A percentile compares a stretch with the other conserved stretches of the same genome.
Conservation (phyloP, 2,888 invertebrate species). For the Andricus quercusramuli region DNA sequence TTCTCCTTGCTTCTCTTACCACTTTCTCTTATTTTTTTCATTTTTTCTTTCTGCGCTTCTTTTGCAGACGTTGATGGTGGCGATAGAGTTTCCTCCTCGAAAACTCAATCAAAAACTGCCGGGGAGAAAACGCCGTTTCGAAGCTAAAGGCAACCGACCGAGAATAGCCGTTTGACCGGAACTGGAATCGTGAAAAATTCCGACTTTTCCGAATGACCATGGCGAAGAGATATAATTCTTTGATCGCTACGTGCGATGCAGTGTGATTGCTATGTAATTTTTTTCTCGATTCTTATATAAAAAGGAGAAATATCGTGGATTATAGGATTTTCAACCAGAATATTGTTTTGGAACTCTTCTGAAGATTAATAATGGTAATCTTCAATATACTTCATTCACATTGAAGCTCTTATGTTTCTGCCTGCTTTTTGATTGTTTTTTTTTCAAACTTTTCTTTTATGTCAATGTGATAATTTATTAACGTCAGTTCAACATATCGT, state of each 20-base stretch:
- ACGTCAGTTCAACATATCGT: no score
- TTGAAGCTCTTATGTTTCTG: no score
- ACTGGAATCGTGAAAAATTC: neutral
- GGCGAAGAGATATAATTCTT: neutral
- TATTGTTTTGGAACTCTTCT: neutral
- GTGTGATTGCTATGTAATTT: neutral
- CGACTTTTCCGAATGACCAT: neutral
- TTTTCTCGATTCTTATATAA: neutral
- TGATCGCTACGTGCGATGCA: neutral
- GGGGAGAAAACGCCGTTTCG: neutral
- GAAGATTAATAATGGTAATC: no score
- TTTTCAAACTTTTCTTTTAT: no score
- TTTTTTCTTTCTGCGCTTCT: neutral
- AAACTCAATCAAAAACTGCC: slow-evolving; percentile 8
- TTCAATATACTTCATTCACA: no score
- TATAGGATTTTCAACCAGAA: neutral
- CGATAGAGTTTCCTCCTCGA: slow-evolving; percentile 1
- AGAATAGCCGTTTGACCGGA: neutral
- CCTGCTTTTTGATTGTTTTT: no score
- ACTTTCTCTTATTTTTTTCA: neutral
- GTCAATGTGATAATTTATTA: no score
- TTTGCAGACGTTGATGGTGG: neutral
- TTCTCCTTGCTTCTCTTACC: neutral
- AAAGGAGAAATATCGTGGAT: neutral
- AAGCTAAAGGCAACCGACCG: neutral